Percentiles rank a stretch among this genome's conserved stretches.
Evolutionary conservation across 2,113 vertebrate species (phyloP).

Genomic region (Platycercus adscitus): DNA sequence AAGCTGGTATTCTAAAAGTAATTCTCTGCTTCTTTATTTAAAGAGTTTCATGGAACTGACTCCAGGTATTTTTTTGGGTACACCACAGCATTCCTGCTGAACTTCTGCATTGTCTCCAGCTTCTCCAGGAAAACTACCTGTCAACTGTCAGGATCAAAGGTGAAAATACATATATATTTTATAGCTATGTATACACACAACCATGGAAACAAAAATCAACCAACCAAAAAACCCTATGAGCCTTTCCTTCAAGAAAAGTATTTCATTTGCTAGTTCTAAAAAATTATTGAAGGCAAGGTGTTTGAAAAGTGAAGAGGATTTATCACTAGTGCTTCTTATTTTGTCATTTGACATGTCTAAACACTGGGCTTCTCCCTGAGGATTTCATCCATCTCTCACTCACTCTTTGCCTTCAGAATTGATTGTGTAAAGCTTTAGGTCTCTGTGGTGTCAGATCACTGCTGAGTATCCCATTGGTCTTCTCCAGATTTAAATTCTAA

Average conservation of each 20-base stretch:
- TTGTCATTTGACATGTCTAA: neutral
- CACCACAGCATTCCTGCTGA: neutral
- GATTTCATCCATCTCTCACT: neutral
- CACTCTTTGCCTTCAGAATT: neutral
- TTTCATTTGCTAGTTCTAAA: neutral
- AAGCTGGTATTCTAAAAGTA: neutral
- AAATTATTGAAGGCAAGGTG: neutral
- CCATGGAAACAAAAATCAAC: neutral
- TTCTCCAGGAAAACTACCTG: neutral
- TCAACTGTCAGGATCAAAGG: neutral
- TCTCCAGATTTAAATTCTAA: conserved; percentile 6
- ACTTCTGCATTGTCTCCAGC: neutral
- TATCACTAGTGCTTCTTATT: neutral
- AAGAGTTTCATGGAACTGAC: neutral
- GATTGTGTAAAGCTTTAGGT: neutral
- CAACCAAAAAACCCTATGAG: neutral
- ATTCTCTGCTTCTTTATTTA: neutral
- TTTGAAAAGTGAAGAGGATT: neutral
- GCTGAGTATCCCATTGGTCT: neutral
- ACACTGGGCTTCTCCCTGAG: neutral
- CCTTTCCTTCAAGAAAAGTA: neutral
- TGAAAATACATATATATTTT: neutral
- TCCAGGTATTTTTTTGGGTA: neutral
- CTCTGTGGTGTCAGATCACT: neutral
- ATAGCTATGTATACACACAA: too few relatives aligned